Conservation (phyloP, 1,140 invertebrate genomes). For the Himalopsyche phryganea region DNA sequence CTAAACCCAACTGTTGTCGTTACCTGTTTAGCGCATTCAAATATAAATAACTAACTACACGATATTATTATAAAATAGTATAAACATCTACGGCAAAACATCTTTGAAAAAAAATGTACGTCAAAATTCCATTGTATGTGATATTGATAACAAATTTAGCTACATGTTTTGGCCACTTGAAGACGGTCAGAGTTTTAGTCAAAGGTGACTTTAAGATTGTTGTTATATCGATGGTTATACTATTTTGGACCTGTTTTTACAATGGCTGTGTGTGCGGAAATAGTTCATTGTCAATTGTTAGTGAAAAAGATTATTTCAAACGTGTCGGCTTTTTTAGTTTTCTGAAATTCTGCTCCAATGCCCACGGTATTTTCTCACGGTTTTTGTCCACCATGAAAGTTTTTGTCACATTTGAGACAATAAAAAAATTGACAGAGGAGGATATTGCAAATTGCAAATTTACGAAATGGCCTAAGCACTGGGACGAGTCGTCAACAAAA, state of each 20-base stretch:
- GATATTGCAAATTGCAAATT: too few species aligned
- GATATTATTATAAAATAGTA: too few species aligned
- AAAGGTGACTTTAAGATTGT: conserved; percentile 1
- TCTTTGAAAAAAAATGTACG: conserved; percentile 13
- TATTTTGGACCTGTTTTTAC: conserved; percentile 2
- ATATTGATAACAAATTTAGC: conserved; percentile 28
- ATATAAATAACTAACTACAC: too few species aligned
- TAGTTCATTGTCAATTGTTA: conserved; percentile 28
- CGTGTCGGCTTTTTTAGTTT: conserved; percentile 5
- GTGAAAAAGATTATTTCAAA: conserved; percentile 14
- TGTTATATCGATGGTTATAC: conserved; percentile 1
- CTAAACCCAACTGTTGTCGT: too few species aligned
- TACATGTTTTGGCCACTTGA: conserved; percentile 27
- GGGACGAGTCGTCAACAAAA: too few species aligned
- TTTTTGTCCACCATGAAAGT: neutral
- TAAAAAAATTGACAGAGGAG: too few species aligned
- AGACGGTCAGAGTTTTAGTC: neutral
- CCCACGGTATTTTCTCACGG: neutral
- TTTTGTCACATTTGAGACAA: too few species aligned
- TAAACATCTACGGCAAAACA: neutral
- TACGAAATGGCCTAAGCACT: too few species aligned
- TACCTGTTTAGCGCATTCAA: too few species aligned
- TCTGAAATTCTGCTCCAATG: neutral
- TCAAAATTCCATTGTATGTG: conserved; percentile 2
- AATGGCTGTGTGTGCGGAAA: conserved; percentile 32